Evolutionary conservation across 2,888 invertebrate genomes (phyloP).

Genomic region (Rambutsinella grinnellia): DNA sequence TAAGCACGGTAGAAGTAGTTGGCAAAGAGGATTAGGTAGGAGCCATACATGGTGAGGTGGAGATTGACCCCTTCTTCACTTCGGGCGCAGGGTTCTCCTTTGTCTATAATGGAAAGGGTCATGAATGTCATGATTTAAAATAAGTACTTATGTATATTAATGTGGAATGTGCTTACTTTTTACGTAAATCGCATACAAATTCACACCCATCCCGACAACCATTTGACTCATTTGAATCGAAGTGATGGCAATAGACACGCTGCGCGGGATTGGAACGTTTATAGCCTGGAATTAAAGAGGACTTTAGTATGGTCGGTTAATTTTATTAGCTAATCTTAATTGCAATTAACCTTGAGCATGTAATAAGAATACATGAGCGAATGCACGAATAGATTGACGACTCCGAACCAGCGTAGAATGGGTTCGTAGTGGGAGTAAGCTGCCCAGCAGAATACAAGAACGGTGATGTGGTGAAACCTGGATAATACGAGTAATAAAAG

Average conservation of each 20-base stretch:
- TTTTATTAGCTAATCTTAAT: not conserved
- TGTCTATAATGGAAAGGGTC: constrained; percentile 24
- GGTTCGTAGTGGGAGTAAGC: constrained; percentile 45
- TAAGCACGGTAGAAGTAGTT: constrained; percentile 57
- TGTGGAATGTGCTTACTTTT: constrained; percentile 27
- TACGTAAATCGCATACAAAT: constrained; percentile 42
- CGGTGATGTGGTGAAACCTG: constrained; percentile 56
- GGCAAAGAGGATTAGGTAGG: constrained; percentile 56
- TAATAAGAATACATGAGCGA: constrained; percentile 52
- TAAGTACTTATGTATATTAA: not conserved
- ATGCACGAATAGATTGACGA: constrained; percentile 49
- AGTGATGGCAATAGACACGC: constrained; percentile 45
- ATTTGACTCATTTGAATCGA: constrained; percentile 52
- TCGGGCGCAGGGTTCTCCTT: constrained; percentile 46
- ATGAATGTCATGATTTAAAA: not conserved
- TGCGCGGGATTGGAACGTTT: constrained; percentile 24
- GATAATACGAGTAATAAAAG: too few species aligned
- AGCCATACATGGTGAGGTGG: constrained; percentile 54
- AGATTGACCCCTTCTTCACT: constrained; percentile 46
- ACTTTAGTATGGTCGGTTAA: not conserved
- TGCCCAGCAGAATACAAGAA: constrained; percentile 46
- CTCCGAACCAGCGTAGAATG: constrained; percentile 52
- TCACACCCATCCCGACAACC: constrained; percentile 39
- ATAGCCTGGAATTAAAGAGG: constrained; percentile 31
- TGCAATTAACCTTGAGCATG: constrained; percentile 34